Base-by-base conservation (phyloP, 2,113 vertebrate genomes). In the Synchiropus splendidus region DNA sequence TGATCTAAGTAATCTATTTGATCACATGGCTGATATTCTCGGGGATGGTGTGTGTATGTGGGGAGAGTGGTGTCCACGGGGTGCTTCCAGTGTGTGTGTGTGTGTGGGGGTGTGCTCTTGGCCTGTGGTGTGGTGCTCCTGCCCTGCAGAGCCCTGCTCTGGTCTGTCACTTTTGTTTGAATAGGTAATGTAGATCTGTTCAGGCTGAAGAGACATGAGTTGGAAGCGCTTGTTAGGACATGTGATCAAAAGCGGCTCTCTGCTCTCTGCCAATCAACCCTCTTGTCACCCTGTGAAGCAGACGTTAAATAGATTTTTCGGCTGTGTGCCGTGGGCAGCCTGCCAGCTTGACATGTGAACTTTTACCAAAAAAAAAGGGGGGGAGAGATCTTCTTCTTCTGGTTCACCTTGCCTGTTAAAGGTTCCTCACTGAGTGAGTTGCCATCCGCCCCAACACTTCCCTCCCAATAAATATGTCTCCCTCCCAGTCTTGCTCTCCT, bases 171-270 rank as follows among this genome's bases (percentile, higher is more conserved):
- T 92, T 90, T 87, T 91, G 86, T 96, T 89, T 93, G 90, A 94
- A 93, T 91, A 89, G 88, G 89, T 92, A 92, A 94, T 92, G 90
- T 78, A 80, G 88, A 89, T 87, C 86, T 68, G 84, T 81, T 89
- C 88, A 89, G 87, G 85, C 86, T 83, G 87, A 92, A 79, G 84
- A 93, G 90, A 91, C 87, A 89, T 87, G 86, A 89, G 87, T 85
- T 89, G 90, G 92, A 94, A 92, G 88, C 85, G 88, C 90, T 95
- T 94, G 91, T 95, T 94, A 96, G 88, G 89, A 91, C 88, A 88
- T 86, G 89, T 87, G 91, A 92, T 94, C 90, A 94, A 94, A 97
- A 90, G 91, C 84, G 77, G 79, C 86, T 88, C 86, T 90, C 84
- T 87, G 85, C 85, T 90, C 88, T 86, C 87, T 94, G 91, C 90